Percentiles rank a stretch among this genome's conserved stretches.
Conservation (phyloP, 2,797 vertebrate genomes). For the Ataeniobius toweri region DNA sequence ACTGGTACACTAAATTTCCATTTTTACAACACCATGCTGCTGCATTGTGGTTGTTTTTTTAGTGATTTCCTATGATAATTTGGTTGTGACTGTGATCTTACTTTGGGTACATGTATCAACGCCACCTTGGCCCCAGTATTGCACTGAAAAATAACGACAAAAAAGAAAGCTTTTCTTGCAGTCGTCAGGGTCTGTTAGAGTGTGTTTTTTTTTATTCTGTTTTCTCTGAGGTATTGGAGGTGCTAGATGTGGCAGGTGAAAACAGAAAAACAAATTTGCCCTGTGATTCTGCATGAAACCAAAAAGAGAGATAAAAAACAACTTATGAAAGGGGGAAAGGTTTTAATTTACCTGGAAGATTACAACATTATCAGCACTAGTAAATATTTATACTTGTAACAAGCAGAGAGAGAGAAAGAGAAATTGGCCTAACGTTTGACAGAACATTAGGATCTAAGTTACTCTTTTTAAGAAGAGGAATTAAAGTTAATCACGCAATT, state of each 20-base stretch:
- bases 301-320: background rate
- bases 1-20: background rate
- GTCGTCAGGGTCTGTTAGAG: conserved; percentile 8
- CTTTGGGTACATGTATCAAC: background rate
- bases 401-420: background rate
- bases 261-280: conserved; percentile 4
- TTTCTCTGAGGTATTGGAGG: conserved; percentile 5
- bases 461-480: too few relatives aligned
- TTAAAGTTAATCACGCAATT: too few relatives aligned
- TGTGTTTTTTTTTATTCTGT: background rate
- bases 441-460: too few relatives aligned
- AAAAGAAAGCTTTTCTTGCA: conserved; percentile 5
- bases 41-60: background rate
- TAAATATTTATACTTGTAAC: background rate
- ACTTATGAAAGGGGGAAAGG: background rate
- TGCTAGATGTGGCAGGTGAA: background rate
- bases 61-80: background rate
- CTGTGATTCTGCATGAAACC: background rate
- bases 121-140: conserved; percentile 1
- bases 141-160: background rate
- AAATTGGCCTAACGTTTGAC: background rate
- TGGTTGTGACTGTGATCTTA: background rate
- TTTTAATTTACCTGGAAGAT: background rate
- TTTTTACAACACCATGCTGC: background rate
- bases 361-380: background rate